phyloP scores from a whole-genome alignment of 1,140 invertebrate genomes.

The Globodera ellingtonae region DNA sequence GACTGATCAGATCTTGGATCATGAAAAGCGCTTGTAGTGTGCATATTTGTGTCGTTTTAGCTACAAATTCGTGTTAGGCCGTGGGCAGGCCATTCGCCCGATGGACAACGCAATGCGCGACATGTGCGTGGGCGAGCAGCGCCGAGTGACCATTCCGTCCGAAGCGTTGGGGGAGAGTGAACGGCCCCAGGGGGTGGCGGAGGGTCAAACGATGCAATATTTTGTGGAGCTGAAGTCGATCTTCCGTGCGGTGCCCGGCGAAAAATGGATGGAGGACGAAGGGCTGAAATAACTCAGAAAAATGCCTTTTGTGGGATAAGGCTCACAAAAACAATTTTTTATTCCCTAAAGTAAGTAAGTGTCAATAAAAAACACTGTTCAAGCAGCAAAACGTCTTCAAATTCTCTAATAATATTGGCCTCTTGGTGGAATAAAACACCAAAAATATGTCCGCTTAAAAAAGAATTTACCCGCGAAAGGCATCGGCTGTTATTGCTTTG shows the following conservation, averaged over 20 bases:
- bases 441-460: background rate
- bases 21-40: too few relatives aligned
- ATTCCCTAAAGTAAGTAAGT: too few relatives aligned
- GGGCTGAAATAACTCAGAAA: conserved; percentile 31
- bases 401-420: background rate
- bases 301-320: too few relatives aligned
- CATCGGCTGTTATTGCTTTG: background rate
- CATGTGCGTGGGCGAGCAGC: conserved; percentile 58
- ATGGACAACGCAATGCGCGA: conserved; percentile 58
- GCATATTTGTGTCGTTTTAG: conserved; percentile 9
- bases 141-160: conserved; percentile 50
- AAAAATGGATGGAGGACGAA: conserved; percentile 62
- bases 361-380: background rate
- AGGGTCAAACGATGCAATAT: conserved; percentile 40
- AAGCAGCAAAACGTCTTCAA: background rate
- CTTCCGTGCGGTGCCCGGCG: conserved; percentile 61
- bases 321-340: too few relatives aligned
- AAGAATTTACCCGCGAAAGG: background rate
- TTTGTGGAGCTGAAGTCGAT: conserved; percentile 62
- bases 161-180: conserved; percentile 55
- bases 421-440: background rate
- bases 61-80: conserved; percentile 59
- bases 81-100: conserved; percentile 58
- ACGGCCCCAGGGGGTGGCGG: conserved; percentile 40
- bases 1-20: too few relatives aligned